These are phyloP conservation scores for Aurelia sp. DNA, from an alignment of 30 jellyfish, hydroid and myxozoan species.

Conservation along the genomic window DNA sequence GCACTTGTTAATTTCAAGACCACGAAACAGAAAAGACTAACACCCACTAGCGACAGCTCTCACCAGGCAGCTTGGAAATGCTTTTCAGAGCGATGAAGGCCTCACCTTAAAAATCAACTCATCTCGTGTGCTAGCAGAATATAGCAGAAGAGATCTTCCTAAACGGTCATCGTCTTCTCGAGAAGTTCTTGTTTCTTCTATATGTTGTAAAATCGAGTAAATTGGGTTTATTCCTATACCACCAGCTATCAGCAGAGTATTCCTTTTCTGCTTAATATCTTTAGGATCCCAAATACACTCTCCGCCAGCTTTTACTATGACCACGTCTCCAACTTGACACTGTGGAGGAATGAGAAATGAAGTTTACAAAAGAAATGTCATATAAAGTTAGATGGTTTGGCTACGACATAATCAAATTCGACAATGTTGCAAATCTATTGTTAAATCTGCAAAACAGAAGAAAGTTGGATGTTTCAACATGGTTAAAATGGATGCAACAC, in stretches of 20 bases:
- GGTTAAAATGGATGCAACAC: too few relatives aligned
- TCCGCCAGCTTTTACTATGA: constrained; percentile 83
- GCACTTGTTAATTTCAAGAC: too few relatives aligned
- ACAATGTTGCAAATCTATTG: too few relatives aligned
- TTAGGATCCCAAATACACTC: constrained; percentile 52
- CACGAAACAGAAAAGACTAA: too few relatives aligned
- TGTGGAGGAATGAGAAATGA: constrained; percentile 3
- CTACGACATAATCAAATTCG: too few relatives aligned
- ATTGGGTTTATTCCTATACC: constrained; percentile 96
- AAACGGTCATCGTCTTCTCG: neutral
- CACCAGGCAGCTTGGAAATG: too few relatives aligned
- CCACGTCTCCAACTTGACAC: constrained; percentile 81
- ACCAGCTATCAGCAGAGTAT: constrained; percentile 81
- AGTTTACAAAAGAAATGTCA: too few relatives aligned
- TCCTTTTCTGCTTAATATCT: neutral
- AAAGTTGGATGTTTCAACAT: too few relatives aligned
- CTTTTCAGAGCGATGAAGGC: too few relatives aligned
- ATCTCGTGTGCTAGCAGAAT: constrained; percentile 68
- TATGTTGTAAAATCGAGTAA: constrained; percentile 62
- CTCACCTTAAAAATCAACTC: constrained; percentile 90
- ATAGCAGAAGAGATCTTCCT: constrained; percentile 44
- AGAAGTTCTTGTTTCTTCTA: constrained; percentile 12
- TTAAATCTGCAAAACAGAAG: too few relatives aligned
- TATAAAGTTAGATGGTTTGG: too few relatives aligned
- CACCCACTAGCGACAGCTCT: too few relatives aligned